Conservation (phyloP, 2,797 vertebrate genomes). For the Gorsachius magnificus region DNA sequence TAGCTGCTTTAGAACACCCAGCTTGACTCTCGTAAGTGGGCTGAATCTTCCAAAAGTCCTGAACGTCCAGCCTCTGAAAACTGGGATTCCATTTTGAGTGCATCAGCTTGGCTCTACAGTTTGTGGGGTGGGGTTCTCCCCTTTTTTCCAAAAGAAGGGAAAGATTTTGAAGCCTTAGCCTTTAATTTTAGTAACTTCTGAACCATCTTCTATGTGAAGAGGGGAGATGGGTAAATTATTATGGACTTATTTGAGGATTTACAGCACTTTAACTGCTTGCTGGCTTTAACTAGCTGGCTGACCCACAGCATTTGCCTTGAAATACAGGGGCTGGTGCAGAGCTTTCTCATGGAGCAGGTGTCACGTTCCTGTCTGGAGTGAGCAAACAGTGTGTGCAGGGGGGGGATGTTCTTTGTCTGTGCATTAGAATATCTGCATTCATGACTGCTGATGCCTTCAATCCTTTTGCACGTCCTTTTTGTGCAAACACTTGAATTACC, state of each 20-base stretch:
- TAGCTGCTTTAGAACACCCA: neutral
- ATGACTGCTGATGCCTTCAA: neutral
- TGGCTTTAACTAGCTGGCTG: neutral
- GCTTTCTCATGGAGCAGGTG: neutral
- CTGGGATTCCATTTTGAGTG: neutral
- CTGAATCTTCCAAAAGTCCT: neutral
- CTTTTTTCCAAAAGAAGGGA: neutral
- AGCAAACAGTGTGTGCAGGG: neutral
- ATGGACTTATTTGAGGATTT: neutral
- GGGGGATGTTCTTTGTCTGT: neutral
- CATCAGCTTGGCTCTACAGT: neutral
- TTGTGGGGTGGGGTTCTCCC: rapidly evolving
- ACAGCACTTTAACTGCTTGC: neutral
- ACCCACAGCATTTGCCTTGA: neutral
- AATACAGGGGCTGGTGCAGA: neutral
- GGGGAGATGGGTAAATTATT: neutral
- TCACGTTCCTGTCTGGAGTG: neutral
- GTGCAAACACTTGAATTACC: neutral
- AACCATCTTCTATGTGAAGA: neutral
- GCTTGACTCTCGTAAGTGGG: neutral
- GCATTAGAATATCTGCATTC: neutral
- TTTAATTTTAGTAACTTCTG: neutral
- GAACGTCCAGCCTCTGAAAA: neutral
- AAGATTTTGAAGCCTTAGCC: neutral
- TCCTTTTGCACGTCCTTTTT: neutral